A percentile compares a stretch with the other conserved stretches of the same genome.
Conservation (phyloP, 2,113 vertebrate genomes). For the Nyctereutes procyonoides region DNA sequence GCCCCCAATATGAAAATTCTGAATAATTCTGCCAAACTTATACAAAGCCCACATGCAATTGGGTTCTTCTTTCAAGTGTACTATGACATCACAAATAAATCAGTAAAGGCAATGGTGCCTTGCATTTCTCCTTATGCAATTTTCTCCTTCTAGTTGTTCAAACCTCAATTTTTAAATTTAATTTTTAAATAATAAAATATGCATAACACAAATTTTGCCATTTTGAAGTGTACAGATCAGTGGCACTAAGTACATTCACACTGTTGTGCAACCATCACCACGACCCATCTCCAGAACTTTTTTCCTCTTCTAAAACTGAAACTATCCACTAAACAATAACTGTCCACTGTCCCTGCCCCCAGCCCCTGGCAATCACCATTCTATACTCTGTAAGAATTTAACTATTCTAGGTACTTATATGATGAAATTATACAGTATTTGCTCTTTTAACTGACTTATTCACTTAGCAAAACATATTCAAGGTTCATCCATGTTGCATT, state of each 20-base stretch:
- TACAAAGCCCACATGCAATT: not conserved
- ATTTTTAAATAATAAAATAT: not conserved
- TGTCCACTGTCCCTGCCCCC: not conserved
- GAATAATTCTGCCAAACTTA: not conserved
- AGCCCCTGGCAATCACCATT: not conserved
- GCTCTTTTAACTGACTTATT: not conserved
- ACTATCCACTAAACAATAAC: not conserved
- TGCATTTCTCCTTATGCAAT: not conserved
- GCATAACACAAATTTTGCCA: not conserved
- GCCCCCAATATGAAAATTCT: slow-evolving; percentile 43
- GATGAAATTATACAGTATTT: not conserved
- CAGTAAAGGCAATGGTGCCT: slow-evolving; percentile 31
- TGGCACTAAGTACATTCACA: not conserved
- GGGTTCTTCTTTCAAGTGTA: slow-evolving; percentile 37
- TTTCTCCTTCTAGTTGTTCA: not conserved
- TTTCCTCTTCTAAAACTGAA: not conserved
- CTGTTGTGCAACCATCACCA: not conserved
- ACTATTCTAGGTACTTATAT: not conserved
- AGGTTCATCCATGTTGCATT: not conserved
- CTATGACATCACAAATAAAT: not conserved
- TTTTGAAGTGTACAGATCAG: slow-evolving; percentile 28
- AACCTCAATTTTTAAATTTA: slow-evolving; percentile 35
- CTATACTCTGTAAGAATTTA: not conserved
- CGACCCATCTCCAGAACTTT: not conserved
- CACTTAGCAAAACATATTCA: not conserved